Conservation (phyloP, 2,113 vertebrate species). For the Peromyscus polionotus region DNA sequence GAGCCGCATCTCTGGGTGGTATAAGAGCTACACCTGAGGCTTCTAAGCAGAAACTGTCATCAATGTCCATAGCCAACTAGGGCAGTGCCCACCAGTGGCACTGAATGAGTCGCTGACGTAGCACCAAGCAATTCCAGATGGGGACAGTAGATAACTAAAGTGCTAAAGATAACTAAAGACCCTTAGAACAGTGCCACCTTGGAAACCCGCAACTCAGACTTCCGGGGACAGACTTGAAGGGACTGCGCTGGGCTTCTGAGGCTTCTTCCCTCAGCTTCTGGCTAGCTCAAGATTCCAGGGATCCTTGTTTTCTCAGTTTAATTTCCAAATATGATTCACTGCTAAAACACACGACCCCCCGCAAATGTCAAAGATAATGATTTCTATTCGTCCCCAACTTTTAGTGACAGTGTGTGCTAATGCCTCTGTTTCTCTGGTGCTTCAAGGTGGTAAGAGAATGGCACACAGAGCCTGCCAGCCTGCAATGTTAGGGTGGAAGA, state of each 20-base stretch:
- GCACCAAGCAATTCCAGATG: neutral
- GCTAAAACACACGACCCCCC: neutral
- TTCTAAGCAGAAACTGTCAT: neutral
- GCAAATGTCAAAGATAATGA: neutral
- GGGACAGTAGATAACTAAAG: neutral
- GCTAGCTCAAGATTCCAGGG: neutral
- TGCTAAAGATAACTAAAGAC: no score
- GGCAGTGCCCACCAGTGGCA: no score
- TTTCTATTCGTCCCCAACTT: neutral
- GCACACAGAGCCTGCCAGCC: neutral
- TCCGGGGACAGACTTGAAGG: neutral
- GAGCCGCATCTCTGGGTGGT: neutral
- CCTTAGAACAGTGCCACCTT: neutral
- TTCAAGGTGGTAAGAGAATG: neutral
- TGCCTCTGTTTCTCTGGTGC: neutral
- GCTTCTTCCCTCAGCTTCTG: neutral
- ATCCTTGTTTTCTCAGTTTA: neutral
- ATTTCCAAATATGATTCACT: neutral
- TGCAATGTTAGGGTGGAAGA: fast-evolving
- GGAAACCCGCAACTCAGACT: neutral
- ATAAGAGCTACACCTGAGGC: neutral
- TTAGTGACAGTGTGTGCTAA: neutral
- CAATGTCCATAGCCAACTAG: neutral
- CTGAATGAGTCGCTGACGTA: neutral
- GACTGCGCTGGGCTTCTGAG: no score